phyloP scores from a whole-genome alignment of 2,797 vertebrate species.

The Rhynchotus rufescens region DNA sequence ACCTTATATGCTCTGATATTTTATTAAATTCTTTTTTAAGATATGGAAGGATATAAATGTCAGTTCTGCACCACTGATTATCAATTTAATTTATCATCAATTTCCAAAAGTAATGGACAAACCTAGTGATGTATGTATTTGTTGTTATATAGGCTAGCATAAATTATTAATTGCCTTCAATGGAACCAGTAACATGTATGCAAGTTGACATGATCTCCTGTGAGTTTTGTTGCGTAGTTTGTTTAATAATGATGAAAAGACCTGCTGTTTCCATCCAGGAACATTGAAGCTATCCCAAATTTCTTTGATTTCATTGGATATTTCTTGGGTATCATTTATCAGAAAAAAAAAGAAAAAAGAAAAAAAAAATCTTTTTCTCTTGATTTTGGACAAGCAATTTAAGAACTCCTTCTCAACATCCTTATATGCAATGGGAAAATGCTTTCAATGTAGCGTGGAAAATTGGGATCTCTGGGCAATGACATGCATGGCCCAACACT shows the following conservation, averaged over 20 bases:
- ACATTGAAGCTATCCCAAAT: background rate
- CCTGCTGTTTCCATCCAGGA: background rate
- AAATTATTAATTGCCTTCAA: background rate
- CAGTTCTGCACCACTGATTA: background rate
- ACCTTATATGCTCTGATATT: background rate
- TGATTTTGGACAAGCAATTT: background rate
- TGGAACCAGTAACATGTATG: background rate
- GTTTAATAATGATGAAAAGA: background rate
- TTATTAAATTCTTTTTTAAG: background rate
- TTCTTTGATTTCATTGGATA: background rate
- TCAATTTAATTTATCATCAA: background rate
- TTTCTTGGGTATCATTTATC: background rate
- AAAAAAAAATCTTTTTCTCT: background rate
- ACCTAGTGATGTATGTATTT: background rate
- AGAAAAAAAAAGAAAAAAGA: background rate
- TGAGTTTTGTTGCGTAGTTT: background rate
- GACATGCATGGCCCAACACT: background rate
- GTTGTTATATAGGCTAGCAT: background rate
- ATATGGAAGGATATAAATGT: background rate
- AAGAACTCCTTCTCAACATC: background rate
- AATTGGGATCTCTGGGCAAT: background rate
- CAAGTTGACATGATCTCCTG: background rate
- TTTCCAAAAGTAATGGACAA: conserved; percentile 31
- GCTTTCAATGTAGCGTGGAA: background rate
- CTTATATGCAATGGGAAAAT: background rate